phyloP scores from a whole-genome alignment of 2,797 vertebrate genomes.

The Kryptolebias ocellatus region DNA sequence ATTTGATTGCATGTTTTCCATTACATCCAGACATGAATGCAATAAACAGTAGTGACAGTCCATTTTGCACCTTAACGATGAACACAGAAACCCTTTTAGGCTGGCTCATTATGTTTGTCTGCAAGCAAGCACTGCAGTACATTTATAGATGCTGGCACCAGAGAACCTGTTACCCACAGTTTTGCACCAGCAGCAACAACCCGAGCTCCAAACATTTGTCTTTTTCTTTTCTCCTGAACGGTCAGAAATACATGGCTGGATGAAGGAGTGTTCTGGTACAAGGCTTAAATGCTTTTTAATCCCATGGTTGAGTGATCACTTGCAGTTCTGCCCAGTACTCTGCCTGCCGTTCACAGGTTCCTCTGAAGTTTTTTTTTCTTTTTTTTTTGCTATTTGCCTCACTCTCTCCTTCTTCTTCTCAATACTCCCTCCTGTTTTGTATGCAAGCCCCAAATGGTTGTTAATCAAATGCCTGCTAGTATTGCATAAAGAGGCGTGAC shows the following conservation, averaged over 20 bases:
- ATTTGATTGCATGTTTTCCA: slow-evolving; percentile 81
- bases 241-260: slow-evolving; percentile 67
- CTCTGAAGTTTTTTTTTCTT: slow-evolving; percentile 55
- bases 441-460: slow-evolving; percentile 67
- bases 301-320: slow-evolving; percentile 82
- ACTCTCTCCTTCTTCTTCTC: slow-evolving; percentile 20
- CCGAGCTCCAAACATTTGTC: slow-evolving; percentile 54
- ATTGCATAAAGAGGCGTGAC: slow-evolving; percentile 54
- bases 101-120: slow-evolving; percentile 78
- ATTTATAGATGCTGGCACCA: slow-evolving; percentile 60
- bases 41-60: slow-evolving; percentile 79
- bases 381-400: slow-evolving; percentile 39
- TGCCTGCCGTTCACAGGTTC: slow-evolving; percentile 68
- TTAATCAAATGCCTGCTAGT: slow-evolving; percentile 72
- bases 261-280: slow-evolving; percentile 59
- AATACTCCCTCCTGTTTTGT: slow-evolving; percentile 52
- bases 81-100: slow-evolving; percentile 80
- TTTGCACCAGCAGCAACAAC: slow-evolving; percentile 60
- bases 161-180: slow-evolving; percentile 66
- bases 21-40: slow-evolving; percentile 72
- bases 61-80: slow-evolving; percentile 80
- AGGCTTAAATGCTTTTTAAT: slow-evolving; percentile 85
- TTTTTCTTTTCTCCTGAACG: slow-evolving; percentile 62
- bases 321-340: slow-evolving; percentile 70
- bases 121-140: slow-evolving; percentile 67